Conservation (phyloP, 2,797 vertebrate species). For the Hippoglossus hippoglossus region DNA sequence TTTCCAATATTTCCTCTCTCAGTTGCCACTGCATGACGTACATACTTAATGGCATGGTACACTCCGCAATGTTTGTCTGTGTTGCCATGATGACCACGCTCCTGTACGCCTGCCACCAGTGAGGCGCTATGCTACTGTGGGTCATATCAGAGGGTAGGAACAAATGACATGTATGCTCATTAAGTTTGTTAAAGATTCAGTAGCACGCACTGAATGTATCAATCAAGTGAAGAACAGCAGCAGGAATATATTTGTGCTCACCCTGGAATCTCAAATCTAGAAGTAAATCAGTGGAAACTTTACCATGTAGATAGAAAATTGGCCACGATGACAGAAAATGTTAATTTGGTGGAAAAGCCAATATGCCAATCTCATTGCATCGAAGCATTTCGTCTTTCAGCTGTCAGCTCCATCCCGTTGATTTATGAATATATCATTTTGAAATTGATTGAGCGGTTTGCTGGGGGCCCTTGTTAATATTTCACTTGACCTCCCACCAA, state of each 20-base stretch:
- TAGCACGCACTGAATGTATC: no score
- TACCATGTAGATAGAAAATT: background rate
- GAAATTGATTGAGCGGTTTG: slow-evolving; percentile 72
- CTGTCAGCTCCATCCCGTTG: slow-evolving; percentile 54
- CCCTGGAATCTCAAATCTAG: background rate
- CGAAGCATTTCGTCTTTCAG: slow-evolving; percentile 53
- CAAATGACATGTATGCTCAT: no score
- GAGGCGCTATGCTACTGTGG: no score
- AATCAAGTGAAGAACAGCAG: background rate
- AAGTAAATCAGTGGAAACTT: slow-evolving; percentile 20
- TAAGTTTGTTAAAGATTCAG: no score
- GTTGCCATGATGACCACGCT: no score
- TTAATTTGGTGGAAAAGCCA: slow-evolving; percentile 36
- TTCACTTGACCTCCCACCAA: slow-evolving; percentile 76
- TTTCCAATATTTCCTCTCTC: no score
- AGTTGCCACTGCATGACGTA: no score
- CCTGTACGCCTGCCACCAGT: no score
- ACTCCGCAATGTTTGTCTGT: no score
- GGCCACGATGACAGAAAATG: slow-evolving; percentile 27
- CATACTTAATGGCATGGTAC: no score
- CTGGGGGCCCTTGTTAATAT: slow-evolving; percentile 75
- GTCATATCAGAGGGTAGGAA: no score
- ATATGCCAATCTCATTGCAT: slow-evolving; percentile 40
- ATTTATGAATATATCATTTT: slow-evolving; percentile 74
- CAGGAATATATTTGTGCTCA: background rate